Base-by-base conservation (phyloP, 2,888 invertebrate genomes). In the Cantharis rufa region DNA sequence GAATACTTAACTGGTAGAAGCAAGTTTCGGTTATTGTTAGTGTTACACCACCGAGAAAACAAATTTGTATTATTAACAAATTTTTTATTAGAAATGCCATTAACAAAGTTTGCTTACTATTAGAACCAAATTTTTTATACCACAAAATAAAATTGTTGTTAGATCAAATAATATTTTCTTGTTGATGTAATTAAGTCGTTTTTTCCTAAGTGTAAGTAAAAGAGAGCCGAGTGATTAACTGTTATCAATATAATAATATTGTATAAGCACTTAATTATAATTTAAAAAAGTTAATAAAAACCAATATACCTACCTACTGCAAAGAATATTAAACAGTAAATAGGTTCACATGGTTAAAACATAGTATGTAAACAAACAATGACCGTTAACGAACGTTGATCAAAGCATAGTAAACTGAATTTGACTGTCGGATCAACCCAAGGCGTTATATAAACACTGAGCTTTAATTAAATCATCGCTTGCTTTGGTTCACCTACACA, bases 341-440 rank as follows among this genome's bases (percentile, higher is more conserved):
- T 48, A n/a, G 9, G n/a, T 48, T 48, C 48, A 76, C 62, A 74
- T 73, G 78, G 76, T 78, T 73, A 71, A 71, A 78, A 68, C 69
- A 71, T 78, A 78, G 80, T 74, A 75, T 76, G 81, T 71, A 72
- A 73, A 79, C 79, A 81, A 83, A 83, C 81, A 81, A 80, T 81
- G 76, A 80, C 81, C 75, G 78, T 81, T 82, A 84, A 84, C 83
- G 82, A 84, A 83, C 82, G 80, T 80, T 84, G 85, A 85, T 85
- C 85, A 85, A 85, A 85, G 85, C 83, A 80, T 77, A 77, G 82
- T 80, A 84, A 84, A 85, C 83, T 83, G 82, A 84, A 85, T 85
- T 84, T 84, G 84, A 84, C 84, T 84, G 82, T 82, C 83, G 82
- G 81, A 83, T 82, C 82, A 82, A 81, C 81, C 81, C 81, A 79